Evolutionary conservation across 2,113 vertebrate genomes (phyloP), one percentile per base, ranked within the genome.

Genomic region (Ailuropoda melanoleuca): DNA sequence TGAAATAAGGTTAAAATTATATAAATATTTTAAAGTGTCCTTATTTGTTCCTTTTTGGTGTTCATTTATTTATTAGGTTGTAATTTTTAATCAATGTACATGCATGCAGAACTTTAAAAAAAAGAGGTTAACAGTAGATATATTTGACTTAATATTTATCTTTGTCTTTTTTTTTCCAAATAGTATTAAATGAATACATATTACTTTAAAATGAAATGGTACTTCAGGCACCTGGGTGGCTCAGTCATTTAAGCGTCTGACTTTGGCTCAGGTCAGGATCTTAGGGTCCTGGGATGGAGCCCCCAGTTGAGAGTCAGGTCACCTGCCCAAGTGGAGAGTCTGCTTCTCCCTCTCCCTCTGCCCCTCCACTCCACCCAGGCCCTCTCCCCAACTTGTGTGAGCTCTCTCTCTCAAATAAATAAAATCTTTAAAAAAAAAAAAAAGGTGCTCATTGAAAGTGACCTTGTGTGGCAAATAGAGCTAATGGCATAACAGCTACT

Each of bases 101-200:
- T 31, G 8, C 4, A 75, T 17, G 70, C 12, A 50, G 75, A 90
- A 78, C 37, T 81, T 82, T 60, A 88, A 37, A 87, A 55, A 55
- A 11, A 68, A 58, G 34, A 85, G 9, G 39, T 37, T 24, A 94
- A 43, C 5, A 56, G 62, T 64, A 74, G 12, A 26, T 55, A 72
- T 39, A 77, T 70, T 81, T 91, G 50, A 55, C 24, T 81, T 91
- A 50, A 64, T 80, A 80, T 46, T 93, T 92, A 53, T 55, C 58
- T 62, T 70, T 95, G 34, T 66, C n/a, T 88, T 75, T 88, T 70
- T 62, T 58, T 88, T 95, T 89, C 31, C 50, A 70, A 88, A 62
- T 88, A 77, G 68, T 88, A 84, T 53, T n/a, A 92, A 88, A 53
- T 82, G 6, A 88, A 88, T 48, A 75, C 6, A 53, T 29, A 87